These are phyloP conservation scores for Anseranas semipalmata DNA, from an alignment of 2,113 vertebrate species.

Conservation along the genomic window DNA sequence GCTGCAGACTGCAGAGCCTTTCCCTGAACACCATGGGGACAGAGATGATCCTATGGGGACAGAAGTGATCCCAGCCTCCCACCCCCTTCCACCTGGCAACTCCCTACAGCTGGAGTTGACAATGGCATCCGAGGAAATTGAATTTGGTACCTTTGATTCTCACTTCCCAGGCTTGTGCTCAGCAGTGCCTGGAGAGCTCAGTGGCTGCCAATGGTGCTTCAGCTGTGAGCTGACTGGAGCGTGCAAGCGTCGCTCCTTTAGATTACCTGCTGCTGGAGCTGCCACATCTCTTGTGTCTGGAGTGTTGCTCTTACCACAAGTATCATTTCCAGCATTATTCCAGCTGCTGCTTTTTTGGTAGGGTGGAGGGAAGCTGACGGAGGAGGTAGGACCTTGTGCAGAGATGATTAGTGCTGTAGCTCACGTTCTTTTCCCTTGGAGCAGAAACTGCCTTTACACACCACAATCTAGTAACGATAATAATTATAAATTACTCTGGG, in stretches of 20 bases:
- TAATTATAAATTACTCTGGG: background rate
- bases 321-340: background rate
- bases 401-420: background rate
- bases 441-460: background rate
- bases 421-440: background rate
- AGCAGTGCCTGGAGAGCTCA: background rate
- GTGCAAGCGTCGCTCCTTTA: fast-evolving
- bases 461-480: background rate
- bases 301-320: background rate
- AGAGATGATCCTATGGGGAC: background rate
- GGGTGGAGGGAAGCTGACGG: background rate
- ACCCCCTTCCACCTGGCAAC: background rate
- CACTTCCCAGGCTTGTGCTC: background rate
- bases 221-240: background rate
- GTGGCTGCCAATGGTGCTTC: background rate
- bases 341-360: background rate
- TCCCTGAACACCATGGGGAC: background rate
- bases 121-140: fast-evolving
- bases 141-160: background rate
- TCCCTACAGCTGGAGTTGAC: background rate
- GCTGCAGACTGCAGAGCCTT: background rate
- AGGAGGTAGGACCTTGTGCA: background rate
- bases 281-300: fast-evolving
- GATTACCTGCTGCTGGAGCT: background rate
- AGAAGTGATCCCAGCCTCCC: background rate